These are phyloP conservation scores for Frankliniella fusca DNA, from an alignment of 2,888 invertebrate genomes.

Conservation along the genomic window DNA sequence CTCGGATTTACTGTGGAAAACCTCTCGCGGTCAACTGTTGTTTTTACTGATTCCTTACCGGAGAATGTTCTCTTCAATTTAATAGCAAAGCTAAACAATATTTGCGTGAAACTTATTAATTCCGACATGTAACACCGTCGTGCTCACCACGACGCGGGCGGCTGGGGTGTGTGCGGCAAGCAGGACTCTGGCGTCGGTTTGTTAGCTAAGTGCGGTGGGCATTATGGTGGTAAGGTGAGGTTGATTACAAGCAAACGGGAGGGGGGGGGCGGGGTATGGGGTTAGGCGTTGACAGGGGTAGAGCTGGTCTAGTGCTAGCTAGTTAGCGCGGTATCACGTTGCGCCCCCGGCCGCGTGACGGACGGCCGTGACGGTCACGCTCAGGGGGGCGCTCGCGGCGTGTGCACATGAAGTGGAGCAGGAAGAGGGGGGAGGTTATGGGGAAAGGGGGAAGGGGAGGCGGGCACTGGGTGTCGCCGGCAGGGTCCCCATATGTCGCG, in stretches of 20 bases:
- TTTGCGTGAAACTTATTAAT: too few relatives aligned
- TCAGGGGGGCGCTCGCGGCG: not conserved
- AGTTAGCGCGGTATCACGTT: not conserved
- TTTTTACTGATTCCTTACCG: too few relatives aligned
- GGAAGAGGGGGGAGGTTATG: not conserved
- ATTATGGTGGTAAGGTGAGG: too few relatives aligned
- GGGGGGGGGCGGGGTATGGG: not conserved
- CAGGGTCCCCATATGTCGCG: slow-evolving; percentile 23
- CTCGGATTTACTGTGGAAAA: too few relatives aligned
- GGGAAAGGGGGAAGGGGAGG: not conserved
- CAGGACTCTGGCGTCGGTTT: too few relatives aligned
- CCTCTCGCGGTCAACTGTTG: too few relatives aligned
- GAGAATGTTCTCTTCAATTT: too few relatives aligned
- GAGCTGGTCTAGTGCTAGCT: not conserved
- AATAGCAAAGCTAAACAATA: too few relatives aligned
- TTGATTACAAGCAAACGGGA: not conserved
- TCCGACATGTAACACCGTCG: too few relatives aligned
- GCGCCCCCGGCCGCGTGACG: not conserved
- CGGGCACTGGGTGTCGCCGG: not conserved
- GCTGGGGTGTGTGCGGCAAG: too few relatives aligned
- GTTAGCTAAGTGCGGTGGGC: too few relatives aligned
- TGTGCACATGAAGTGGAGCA: not conserved
- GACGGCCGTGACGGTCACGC: slow-evolving; percentile 12
- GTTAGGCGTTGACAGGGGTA: not conserved
- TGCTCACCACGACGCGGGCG: too few relatives aligned